Evolutionary conservation across 1,140 invertebrate genomes (phyloP), one percentile per base, ranked within the genome.

Genomic region (Solenopsis fugax): DNA sequence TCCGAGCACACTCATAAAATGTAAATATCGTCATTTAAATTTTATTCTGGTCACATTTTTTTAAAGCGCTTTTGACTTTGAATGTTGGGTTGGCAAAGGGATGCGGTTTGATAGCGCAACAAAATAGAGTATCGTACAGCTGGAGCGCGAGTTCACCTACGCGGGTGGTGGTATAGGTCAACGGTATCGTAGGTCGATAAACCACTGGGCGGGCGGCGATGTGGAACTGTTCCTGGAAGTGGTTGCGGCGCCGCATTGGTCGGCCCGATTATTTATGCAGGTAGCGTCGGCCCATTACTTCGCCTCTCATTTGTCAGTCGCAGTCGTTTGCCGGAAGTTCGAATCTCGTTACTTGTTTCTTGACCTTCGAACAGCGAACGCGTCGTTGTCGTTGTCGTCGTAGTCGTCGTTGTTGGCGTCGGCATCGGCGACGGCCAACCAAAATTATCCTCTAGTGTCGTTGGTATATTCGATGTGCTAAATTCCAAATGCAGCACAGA

Each of bases 141-240:
- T 58, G 54, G 56, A 62, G 75, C 45, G 48, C n/a, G 77, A 82
- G 50, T 60, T 58, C 72, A 41, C 78, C 37, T 21, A 67, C 48
- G 21, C 81, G 50, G 56, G 56, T 52, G n/a, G 48, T 58, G 29
- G 56, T 52, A 29, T 75, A 60, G 69, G 67, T 86, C 81, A 88
- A 88, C 69, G 75, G 77, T 78, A 62, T 89, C 73, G 67, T 72
- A 72, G 54, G 60, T 89, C 82, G 87, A 89, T 88, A 88, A 89
- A 86, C 75, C 48, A 60, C 54, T 21, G 48, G 73, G 72, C 86
- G 86, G 54, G 37, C 18, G 24, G 41, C 50, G 21, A 84, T 50
- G 48, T 72, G 29, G 37, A 85, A 45, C 34, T 87, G 56, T 84
- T 88, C 62, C 41, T 88, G 56, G 48, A 77, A 88, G 81, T 60